Base-by-base conservation (phyloP, 2,113 vertebrate genomes). In the Vimba vimba region DNA sequence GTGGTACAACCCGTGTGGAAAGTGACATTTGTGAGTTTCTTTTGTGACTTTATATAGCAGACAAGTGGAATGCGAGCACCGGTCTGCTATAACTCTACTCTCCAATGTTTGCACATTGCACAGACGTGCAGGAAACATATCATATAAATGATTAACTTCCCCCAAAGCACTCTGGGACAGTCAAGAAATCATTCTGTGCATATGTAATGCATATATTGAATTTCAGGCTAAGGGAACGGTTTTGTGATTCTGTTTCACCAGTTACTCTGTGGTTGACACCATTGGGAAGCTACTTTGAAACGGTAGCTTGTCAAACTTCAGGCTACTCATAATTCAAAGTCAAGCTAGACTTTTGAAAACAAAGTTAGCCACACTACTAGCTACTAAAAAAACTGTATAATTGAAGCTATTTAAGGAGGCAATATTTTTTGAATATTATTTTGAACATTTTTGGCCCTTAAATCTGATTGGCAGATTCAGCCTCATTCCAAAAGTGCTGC, bases 21-120 rank as follows among this genome's bases (percentile, higher is more conserved):
- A 84, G 60, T 52, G 47, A 73, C 74, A 86, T 57, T 60, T 84
- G n/a, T 83, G 50, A 66, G 45, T 55, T 66, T 83, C 73, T 84
- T 83, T 39, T 52, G 79, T 82, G 79, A 82, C 33, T 74, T 50
- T 62, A 55, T 79, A 52, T 1, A 23, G n/a, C 39, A 83, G 74
- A 74, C 74, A 57, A 66, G 15, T 47, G n/a, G 52, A 74, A 79
- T 36, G 82, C 69, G 62, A 77, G 59, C 17, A 66, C 47, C 2
- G 5, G 30, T 71, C 66, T 82, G 80, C 45, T 17, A 82, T 82
- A 55, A 69, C 64, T 69, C 62, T 23, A 36, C 47, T 13, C 45
- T 82, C 17, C 27, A 55, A 55, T 82, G 64, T 82, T 69, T 82
- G 45, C 80, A 82, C 80, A n/a, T 69, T 82, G 80, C 80, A 17